A percentile compares a stretch with the other conserved stretches of the same genome.
These are phyloP conservation scores for Pemphigus obesinymphae DNA, from an alignment of 1,140 invertebrate genomes.

Conservation along the genomic window DNA sequence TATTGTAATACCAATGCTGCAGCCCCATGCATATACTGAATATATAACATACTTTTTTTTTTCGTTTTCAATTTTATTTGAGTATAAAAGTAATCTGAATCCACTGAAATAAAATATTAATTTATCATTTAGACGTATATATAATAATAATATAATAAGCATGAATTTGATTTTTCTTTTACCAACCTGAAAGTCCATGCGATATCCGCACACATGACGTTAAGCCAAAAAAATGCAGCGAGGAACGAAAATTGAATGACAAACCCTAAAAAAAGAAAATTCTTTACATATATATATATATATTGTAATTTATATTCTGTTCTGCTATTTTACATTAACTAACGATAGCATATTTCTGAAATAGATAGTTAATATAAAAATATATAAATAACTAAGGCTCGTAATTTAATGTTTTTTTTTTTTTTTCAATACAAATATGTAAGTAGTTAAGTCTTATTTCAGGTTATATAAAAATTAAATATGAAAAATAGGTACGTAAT, in stretches of 20 bases:
- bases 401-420: too few species aligned
- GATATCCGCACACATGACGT: slow-evolving; percentile 65
- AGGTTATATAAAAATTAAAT: too few species aligned
- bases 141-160: not conserved
- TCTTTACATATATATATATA: too few species aligned
- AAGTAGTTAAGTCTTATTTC: too few species aligned
- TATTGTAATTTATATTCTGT: too few species aligned
- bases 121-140: not conserved
- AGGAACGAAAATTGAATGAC: slow-evolving; percentile 53
- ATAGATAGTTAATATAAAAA: too few species aligned
- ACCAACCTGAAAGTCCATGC: slow-evolving; percentile 59
- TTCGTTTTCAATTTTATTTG: slow-evolving; percentile 38
- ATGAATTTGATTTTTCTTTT: too few species aligned
- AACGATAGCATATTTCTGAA: too few species aligned
- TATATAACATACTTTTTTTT: slow-evolving; percentile 46
- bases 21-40: slow-evolving; percentile 49
- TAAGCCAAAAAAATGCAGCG: slow-evolving; percentile 67
- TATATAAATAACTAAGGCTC: too few species aligned
- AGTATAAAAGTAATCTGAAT: not conserved
- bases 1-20: slow-evolving; percentile 44
- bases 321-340: too few species aligned
- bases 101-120: not conserved
- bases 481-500: too few species aligned
- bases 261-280: slow-evolving; percentile 46
- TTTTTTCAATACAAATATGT: too few species aligned